Evolutionary conservation across 2,797 vertebrate genomes (phyloP).

Genomic region (Syndactyla subalaris): DNA sequence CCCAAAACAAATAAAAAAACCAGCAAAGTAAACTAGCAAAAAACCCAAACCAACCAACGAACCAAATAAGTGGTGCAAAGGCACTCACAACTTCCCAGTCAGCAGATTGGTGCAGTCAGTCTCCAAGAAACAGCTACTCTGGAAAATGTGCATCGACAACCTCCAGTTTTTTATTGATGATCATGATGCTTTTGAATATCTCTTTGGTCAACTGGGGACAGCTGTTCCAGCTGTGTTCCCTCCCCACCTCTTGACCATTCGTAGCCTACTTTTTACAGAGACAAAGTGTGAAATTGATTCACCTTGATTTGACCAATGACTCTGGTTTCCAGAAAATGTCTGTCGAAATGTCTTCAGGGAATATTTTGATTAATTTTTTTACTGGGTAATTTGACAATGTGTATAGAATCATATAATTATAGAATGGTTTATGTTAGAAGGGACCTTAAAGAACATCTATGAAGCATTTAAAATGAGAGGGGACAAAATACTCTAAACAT

Average conservation of each 20-base stretch:
- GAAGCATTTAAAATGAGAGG: not conserved
- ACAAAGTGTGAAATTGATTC: not conserved
- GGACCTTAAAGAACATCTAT: not conserved
- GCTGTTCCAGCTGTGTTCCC: not conserved
- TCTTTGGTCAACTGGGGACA: not conserved
- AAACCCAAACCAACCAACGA: not conserved
- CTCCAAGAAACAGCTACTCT: not conserved
- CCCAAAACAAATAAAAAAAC: no score
- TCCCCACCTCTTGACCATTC: not conserved
- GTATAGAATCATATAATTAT: not conserved
- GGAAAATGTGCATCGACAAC: not conserved
- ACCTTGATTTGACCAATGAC: not conserved
- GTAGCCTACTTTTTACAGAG: accelerated
- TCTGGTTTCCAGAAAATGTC: not conserved
- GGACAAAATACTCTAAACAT: not conserved
- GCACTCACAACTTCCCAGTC: not conserved
- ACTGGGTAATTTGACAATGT: not conserved
- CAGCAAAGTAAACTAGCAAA: not conserved
- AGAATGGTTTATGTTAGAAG: not conserved
- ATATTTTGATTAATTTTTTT: not conserved
- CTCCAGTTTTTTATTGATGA: not conserved
- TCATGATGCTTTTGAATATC: not conserved
- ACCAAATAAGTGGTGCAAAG: not conserved
- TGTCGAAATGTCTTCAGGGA: not conserved
- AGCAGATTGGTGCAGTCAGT: not conserved